Base-by-base conservation (phyloP, 2,888 invertebrate species). In the Ormyrus pomaceus region DNA sequence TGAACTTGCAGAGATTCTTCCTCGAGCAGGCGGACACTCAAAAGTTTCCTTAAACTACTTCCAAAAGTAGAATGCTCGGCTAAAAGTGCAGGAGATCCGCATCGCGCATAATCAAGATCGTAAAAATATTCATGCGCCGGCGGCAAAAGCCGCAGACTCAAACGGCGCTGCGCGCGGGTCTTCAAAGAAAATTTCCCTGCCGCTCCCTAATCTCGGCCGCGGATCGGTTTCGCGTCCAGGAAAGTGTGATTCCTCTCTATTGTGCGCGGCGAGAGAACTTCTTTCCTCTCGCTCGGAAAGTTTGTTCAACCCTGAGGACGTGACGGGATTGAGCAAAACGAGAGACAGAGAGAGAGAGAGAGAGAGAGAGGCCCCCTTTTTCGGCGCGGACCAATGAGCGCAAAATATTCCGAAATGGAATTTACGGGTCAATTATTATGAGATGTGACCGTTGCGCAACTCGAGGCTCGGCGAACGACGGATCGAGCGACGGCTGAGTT, bases 231-330 rank as follows among this genome's bases (percentile, higher is more conserved):
- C 62, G 50, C 51, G 62, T 46, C 73, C 71, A 77, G 50, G 71
- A 80, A 75, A 82, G 69, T 77, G 71, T 80, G 69, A 80, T 76
- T 76, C 56, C 62, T 77, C 69, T 79, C 73, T 9, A 76, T 75
- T 75, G 75, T 71, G 7, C 19, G 8, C 9, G 34, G 45, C 58
- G 19, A 53, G 53, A 13, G 19, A 45, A 62, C 7, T 72, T 72
- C 34, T n/a, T 5, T 9, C 19, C 19, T 48, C 50, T 70, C 45
- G 70, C 9, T 69, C 45, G 3, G 8, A n/a, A 62, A 73, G 73
- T 69, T 68, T 69, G 50, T 62, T 73, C 53, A 69, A 68, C 71
- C 46, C 56, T 53, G 1, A n/a, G 65, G 65, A 46, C 34, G 53
- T 8, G 9, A 9, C 8, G n/a, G 8, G 56, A 72, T 65, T 46